Percentiles rank a stretch among this genome's conserved stretches.
Conservation (phyloP, 2,888 invertebrate genomes). For the Eledone cirrhosa region DNA sequence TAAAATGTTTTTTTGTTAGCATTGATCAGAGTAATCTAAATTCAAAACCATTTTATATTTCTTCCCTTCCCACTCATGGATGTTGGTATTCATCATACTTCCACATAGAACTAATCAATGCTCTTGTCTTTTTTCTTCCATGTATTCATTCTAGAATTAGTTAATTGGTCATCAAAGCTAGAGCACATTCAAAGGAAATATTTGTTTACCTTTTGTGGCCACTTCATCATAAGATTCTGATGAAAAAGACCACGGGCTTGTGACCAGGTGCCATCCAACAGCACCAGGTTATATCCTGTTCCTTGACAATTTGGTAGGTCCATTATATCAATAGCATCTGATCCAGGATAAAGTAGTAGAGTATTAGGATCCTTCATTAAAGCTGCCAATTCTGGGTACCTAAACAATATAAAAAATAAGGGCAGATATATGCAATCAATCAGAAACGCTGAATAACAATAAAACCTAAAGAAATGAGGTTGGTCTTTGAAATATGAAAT, state of each 20-base stretch:
- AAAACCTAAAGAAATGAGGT: constrained; percentile 5
- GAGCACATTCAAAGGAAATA: neutral
- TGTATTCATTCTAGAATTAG: too few species aligned
- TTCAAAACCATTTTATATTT: too few species aligned
- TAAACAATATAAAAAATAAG: constrained; percentile 30
- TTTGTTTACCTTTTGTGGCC: constrained; percentile 74
- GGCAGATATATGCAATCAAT: neutral
- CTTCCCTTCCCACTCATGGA: too few species aligned
- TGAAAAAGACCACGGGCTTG: constrained; percentile 92
- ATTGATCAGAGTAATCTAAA: too few species aligned
- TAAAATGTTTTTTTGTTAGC: too few species aligned
- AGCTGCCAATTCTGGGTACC: constrained; percentile 70
- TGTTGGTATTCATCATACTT: too few species aligned
- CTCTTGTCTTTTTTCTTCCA: too few species aligned
- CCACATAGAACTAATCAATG: too few species aligned
- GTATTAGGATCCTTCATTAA: constrained; percentile 77
- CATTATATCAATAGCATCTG: constrained; percentile 76
- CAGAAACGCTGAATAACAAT: too few species aligned
- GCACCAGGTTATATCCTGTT: constrained; percentile 76
- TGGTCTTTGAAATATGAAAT: too few species aligned
- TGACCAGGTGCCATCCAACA: constrained; percentile 95
- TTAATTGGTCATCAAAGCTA: too few species aligned
- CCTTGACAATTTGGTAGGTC: constrained; percentile 64
- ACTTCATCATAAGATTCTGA: constrained; percentile 79
- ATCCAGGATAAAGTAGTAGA: constrained; percentile 70